phyloP scores from a whole-genome alignment of 2,888 invertebrate genomes.

The Sphaerophoria rueppellii region DNA sequence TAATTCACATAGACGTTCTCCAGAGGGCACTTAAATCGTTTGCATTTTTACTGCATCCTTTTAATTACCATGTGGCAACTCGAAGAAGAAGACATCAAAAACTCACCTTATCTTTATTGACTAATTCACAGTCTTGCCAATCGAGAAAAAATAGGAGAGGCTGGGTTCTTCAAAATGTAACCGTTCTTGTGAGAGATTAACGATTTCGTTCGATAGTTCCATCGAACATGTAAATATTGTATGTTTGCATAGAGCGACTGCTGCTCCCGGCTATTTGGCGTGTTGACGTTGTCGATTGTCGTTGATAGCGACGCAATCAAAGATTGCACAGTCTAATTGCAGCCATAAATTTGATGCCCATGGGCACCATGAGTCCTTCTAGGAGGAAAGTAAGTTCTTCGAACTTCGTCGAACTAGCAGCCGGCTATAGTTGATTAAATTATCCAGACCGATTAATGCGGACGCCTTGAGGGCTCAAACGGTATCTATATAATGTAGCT shows the following conservation, averaged over 20 bases:
- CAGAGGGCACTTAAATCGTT: constrained; percentile 44
- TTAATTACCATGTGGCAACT: too few relatives aligned
- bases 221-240: constrained; percentile 38
- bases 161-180: constrained; percentile 1
- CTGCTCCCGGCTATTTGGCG: constrained; percentile 3
- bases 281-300: not conserved
- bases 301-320: constrained; percentile 47
- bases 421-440: constrained; percentile 55
- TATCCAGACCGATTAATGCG: constrained; percentile 65
- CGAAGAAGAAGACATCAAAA: too few relatives aligned
- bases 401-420: not conserved
- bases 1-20: constrained; percentile 54
- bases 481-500: not conserved
- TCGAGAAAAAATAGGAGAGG: not conserved
- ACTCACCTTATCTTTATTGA: constrained; percentile 43
- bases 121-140: too few relatives aligned
- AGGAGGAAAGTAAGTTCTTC: not conserved
- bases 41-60: constrained; percentile 50
- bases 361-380: constrained; percentile 34
- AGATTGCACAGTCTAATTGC: constrained; percentile 65
- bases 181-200: constrained; percentile 39
- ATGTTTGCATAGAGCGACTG: not conserved
- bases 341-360: constrained; percentile 64
- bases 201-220: constrained; percentile 9
- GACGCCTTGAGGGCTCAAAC: constrained; percentile 60